These are phyloP conservation scores for Styela clava DNA, from an alignment of 23 tunicate genomes.

Conservation along the genomic window DNA sequence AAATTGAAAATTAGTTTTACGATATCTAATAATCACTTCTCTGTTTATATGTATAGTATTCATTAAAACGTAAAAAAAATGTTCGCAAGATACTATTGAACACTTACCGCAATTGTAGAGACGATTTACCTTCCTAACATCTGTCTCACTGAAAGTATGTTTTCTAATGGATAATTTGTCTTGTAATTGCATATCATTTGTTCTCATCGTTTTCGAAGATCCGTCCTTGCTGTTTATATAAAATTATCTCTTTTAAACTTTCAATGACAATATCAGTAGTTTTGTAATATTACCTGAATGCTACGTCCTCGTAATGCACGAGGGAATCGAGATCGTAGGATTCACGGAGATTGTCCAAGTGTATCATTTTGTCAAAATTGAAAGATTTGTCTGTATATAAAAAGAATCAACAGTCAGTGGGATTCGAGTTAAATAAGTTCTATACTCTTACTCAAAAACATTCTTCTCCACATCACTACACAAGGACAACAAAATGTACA, in stretches of 20 bases:
- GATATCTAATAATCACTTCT: too few species aligned
- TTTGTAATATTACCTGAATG: slow-evolving; percentile 1
- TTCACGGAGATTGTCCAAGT: neutral
- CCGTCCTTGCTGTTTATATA: neutral
- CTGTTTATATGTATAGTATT: too few species aligned
- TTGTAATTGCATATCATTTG: neutral
- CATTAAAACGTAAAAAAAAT: too few species aligned
- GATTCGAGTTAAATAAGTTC: too few species aligned
- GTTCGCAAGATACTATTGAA: too few species aligned
- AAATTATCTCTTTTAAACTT: neutral
- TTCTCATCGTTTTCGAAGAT: neutral
- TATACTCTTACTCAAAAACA: too few species aligned
- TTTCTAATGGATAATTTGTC: neutral
- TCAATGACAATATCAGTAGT: too few species aligned
- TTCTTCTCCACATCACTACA: too few species aligned
- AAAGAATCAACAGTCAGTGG: too few species aligned
- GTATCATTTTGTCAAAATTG: neutral
- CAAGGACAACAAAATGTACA: too few species aligned
- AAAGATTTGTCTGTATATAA: neutral
- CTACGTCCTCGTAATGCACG: neutral
- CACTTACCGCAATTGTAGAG: slow-evolving; percentile 24
- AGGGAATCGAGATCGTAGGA: neutral
- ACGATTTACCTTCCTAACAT: slow-evolving; percentile 6
- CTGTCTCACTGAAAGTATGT: slow-evolving; percentile 15
- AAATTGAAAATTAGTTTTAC: too few species aligned